Evolutionary conservation across 2,113 vertebrate species (phyloP), one percentile per base, ranked within the genome.

Genomic region (Amia ocellicauda): DNA sequence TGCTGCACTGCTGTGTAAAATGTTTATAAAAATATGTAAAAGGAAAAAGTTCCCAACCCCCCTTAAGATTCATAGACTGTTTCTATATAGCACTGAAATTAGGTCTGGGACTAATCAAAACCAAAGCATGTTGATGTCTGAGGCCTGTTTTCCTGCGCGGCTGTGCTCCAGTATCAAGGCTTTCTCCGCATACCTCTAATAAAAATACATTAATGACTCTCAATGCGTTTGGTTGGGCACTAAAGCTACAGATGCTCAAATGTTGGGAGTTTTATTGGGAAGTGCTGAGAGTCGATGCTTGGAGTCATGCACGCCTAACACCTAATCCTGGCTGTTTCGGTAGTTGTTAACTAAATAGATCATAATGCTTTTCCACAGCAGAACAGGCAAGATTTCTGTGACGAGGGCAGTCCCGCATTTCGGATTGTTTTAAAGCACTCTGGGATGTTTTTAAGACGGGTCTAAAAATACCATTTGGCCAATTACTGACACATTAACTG

Each of bases 401-500:
- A 88, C 9, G 77, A 81, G 63, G 53, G 51, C 13, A 71, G 74
- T 76, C 68, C 75, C 65, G 52, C 81, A 77, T 79, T 77, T 74
- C 79, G 75, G 72, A 65, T 69, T 70, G 79, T 86, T 88, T n/a
- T 86, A 86, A 89, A 84, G 79, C 69, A 75, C 68, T 62, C 62
- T 67, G 75, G 73, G 67, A 80, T 83, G 75, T 83, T 80, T 82
- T 81, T 76, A 69, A 77, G 71, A 63, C 66, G 62, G 78, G 79
- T 80, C 69, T 79, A 82, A 83, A 86, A 71, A 79, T 71, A 80
- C 69, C 20, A 67, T 77, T 82, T 73, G 75, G 89, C 87, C 80
- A 86, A 88, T 89, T 84, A 82, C 85, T 86, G 76, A 79, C 89
- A 85, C 89, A 80, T 92, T 93, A 87, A 85, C 91, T 89, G 90